Evolutionary conservation across 2,797 vertebrate genomes (phyloP).

Genomic region (Avahi laniger): DNA sequence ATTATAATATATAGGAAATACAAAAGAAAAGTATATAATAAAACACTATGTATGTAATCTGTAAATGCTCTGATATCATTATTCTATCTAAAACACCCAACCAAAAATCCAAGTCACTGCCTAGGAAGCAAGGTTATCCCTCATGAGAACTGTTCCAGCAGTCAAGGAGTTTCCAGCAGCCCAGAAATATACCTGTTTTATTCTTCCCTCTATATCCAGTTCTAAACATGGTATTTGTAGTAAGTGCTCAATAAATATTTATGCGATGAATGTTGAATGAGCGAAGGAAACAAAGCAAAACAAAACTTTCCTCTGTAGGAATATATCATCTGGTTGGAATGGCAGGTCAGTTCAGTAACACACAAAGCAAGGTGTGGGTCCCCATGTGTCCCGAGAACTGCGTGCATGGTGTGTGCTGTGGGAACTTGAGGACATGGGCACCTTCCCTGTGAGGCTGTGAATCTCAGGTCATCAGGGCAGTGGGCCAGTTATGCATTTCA

Average conservation of each 20-base stretch:
- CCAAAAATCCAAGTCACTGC: neutral
- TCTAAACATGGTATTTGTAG: neutral
- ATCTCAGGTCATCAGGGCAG: neutral
- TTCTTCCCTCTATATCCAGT: neutral
- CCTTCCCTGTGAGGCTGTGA: rapidly evolving
- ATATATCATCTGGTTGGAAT: neutral
- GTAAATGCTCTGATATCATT: neutral
- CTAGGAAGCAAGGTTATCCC: neutral
- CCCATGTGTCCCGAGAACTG: rapidly evolving
- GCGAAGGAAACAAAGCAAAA: neutral
- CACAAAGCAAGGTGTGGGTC: neutral
- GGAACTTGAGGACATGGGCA: neutral
- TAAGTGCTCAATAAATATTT: neutral
- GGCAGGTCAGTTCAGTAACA: neutral
- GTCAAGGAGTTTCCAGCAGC: neutral
- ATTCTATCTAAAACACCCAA: neutral
- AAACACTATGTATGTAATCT: neutral
- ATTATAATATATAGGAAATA: neutral
- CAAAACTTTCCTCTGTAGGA: neutral
- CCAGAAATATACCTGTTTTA: neutral
- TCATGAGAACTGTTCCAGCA: neutral
- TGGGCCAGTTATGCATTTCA: rapidly evolving
- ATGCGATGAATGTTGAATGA: neutral
- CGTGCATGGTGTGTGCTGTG: neutral
- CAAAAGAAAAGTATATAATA: neutral